These are phyloP conservation scores for Thera obeliscata DNA, from an alignment of 2,888 invertebrate genomes.

Conservation along the genomic window DNA sequence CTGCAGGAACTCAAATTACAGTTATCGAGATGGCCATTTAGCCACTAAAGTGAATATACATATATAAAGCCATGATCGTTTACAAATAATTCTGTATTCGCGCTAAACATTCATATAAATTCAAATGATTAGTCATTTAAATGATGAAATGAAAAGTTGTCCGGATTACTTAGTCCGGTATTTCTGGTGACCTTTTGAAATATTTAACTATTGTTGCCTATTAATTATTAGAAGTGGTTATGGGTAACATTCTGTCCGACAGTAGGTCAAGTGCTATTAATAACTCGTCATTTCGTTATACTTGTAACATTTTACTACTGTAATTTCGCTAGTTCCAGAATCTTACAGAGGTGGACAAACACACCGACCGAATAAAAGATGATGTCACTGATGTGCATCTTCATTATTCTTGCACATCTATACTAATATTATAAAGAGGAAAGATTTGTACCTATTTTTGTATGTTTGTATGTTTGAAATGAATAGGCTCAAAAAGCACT, in stretches of 20 bases:
- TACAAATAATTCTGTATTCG: not conserved
- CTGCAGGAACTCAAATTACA: no score
- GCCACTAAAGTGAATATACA: no score
- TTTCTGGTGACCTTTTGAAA: slow-evolving; percentile 9
- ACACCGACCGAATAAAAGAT: no score
- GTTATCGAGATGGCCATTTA: no score
- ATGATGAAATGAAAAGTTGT: slow-evolving; percentile 4
- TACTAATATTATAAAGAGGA: no score
- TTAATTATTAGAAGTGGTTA: not conserved
- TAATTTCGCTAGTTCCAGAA: no score
- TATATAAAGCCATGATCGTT: not conserved
- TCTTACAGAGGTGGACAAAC: no score
- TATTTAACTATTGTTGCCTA: slow-evolving; percentile 5
- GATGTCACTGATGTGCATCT: no score
- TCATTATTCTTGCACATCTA: no score
- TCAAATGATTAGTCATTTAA: not conserved
- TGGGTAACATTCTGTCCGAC: slow-evolving; percentile 1
- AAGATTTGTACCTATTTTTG: no score
- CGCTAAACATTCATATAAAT: not conserved
- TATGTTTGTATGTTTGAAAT: no score
- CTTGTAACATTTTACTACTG: not conserved
- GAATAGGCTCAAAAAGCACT: no score
- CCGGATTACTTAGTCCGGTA: slow-evolving; percentile 5
- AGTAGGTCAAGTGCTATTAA: slow-evolving; percentile 8
- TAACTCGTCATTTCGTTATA: not conserved